phyloP scores from a whole-genome alignment of 2,888 invertebrate species.

The Drosophila tripunctata region DNA sequence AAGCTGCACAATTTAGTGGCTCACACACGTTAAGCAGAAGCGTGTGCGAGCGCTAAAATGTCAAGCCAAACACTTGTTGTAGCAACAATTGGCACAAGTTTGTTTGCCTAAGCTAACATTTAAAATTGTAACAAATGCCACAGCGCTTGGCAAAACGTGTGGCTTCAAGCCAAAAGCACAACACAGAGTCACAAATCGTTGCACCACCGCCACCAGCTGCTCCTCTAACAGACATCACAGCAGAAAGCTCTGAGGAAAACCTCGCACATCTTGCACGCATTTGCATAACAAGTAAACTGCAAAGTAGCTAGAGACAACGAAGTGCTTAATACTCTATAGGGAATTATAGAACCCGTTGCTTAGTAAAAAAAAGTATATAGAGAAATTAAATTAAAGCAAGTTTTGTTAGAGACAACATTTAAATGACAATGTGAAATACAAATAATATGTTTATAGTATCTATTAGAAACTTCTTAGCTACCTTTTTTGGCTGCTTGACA shows the following conservation, averaged over 20 bases:
- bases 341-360: background rate
- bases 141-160: slow-evolving; percentile 73
- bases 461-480: too few species aligned
- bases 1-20: slow-evolving; percentile 43
- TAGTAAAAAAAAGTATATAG: background rate
- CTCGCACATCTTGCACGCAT: slow-evolving; percentile 79
- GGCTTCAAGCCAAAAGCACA: slow-evolving; percentile 68
- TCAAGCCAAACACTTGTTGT: slow-evolving; percentile 76
- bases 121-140: slow-evolving; percentile 81
- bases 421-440: too few species aligned
- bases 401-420: too few species aligned
- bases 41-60: slow-evolving; percentile 68
- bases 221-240: slow-evolving; percentile 4
- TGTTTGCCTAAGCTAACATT: slow-evolving; percentile 73
- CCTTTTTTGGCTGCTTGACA: background rate
- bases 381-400: too few species aligned
- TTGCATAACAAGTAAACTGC: slow-evolving; percentile 71
- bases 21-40: slow-evolving; percentile 41
- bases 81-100: slow-evolving; percentile 77
- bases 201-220: slow-evolving; percentile 35
- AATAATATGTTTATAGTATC: too few species aligned
- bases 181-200: slow-evolving; percentile 35
- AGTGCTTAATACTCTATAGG: slow-evolving; percentile 45
- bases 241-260: slow-evolving; percentile 50
- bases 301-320: slow-evolving; percentile 8